Evolutionary conservation across 2,113 vertebrate species (phyloP).

Genomic region (Neodon shergylaensis): DNA sequence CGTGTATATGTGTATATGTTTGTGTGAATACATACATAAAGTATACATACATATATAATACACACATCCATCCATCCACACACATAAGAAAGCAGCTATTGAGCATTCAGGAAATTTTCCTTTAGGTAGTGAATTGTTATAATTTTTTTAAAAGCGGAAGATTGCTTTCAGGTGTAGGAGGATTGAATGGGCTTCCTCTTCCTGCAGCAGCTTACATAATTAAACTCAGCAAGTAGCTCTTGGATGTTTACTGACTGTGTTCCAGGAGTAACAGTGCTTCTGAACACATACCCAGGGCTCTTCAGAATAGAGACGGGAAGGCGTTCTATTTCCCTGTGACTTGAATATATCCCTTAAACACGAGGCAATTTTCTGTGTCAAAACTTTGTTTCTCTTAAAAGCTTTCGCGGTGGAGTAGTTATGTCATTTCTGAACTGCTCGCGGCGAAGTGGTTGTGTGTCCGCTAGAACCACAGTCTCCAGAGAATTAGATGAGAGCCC

Average conservation of each 20-base stretch:
- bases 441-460: neutral
- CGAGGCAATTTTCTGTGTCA: slow-evolving; percentile 36
- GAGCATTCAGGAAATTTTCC: slow-evolving; percentile 7
- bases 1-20: neutral
- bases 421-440: neutral
- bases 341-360: slow-evolving; percentile 42
- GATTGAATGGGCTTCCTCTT: slow-evolving; percentile 18
- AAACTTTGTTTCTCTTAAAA: slow-evolving; percentile 51
- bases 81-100: neutral
- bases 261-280: neutral
- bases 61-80: neutral
- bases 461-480: slow-evolving; percentile 24
- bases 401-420: neutral
- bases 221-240: slow-evolving; percentile 56
- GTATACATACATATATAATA: neutral
- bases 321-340: neutral
- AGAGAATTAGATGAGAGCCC: slow-evolving; percentile 26
- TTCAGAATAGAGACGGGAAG: neutral
- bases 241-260: neutral
- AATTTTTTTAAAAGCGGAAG: slow-evolving; percentile 62
- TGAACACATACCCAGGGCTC: neutral
- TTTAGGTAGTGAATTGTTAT: slow-evolving; percentile 42
- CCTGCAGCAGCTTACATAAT: slow-evolving; percentile 26
- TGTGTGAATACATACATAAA: neutral
- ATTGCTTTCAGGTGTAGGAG: slow-evolving; percentile 28